These are phyloP conservation scores for Syrphus vitripennis DNA, from an alignment of 2,888 invertebrate species.

Conservation along the genomic window DNA sequence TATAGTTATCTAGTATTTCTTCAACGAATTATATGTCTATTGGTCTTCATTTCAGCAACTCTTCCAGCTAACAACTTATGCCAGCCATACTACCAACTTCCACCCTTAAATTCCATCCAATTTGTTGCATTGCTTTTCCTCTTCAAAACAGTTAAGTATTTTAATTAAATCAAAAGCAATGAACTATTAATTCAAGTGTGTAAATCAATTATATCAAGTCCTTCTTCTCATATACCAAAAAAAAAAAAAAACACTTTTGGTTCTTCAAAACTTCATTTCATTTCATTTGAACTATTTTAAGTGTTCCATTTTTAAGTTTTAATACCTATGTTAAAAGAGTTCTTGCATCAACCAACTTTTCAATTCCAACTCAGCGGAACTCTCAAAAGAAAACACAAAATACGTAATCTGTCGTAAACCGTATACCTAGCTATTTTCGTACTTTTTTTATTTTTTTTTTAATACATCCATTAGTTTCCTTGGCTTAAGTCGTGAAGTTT, in stretches of 20 bases:
- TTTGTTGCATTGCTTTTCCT: neutral
- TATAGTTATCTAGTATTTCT: too few species aligned
- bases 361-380: neutral
- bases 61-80: too few species aligned
- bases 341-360: neutral
- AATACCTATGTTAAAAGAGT: neutral
- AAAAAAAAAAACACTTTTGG: neutral
- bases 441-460: neutral
- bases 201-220: neutral
- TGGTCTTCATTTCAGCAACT: too few species aligned
- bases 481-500: neutral
- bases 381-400: conserved; percentile 4
- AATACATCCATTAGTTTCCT: neutral
- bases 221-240: too few species aligned
- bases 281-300: neutral
- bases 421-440: neutral
- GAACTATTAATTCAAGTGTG: neutral
- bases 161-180: neutral
- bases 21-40: too few species aligned
- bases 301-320: neutral
- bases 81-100: neutral
- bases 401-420: neutral
- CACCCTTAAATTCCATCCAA: neutral
- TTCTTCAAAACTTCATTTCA: neutral
- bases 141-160: neutral